Percentiles rank a stretch among this genome's conserved stretches.
Conservation (phyloP, 2,888 invertebrate species). For the Aporophyla lueneburgensis region DNA sequence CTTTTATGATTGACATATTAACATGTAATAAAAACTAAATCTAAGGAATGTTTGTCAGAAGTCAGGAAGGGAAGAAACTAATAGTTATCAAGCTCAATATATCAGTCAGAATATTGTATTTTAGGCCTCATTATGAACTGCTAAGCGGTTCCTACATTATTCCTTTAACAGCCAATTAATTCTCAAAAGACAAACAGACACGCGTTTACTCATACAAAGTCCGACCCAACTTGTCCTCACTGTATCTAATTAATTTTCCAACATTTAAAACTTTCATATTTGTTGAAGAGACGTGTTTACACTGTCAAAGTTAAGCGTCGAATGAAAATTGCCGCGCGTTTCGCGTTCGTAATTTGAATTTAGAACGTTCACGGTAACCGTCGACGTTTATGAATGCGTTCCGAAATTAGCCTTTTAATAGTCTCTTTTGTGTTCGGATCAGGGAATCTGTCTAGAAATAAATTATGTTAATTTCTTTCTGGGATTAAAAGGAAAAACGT, state of each 20-base stretch:
- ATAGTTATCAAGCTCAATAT: not conserved
- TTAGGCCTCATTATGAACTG: constrained; percentile 14
- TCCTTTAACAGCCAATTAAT: constrained; percentile 53
- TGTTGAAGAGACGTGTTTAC: constrained; percentile 68
- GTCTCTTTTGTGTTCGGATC: constrained; percentile 69
- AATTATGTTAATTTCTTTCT: constrained; percentile 59
- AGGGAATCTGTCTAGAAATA: constrained; percentile 55
- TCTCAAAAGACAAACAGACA: constrained; percentile 55
- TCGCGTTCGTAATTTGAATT: constrained; percentile 71
- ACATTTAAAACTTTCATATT: constrained; percentile 69
- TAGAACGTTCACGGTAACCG: constrained; percentile 68
- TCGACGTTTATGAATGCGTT: constrained; percentile 73
- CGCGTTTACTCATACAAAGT: constrained; percentile 52
- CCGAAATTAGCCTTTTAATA: constrained; percentile 75
- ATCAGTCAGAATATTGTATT: not conserved
- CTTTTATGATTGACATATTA: constrained; percentile 36
- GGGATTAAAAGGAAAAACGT: constrained; percentile 43
- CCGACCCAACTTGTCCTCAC: constrained; percentile 40
- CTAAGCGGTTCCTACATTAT: constrained; percentile 38
- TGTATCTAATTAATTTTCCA: constrained; percentile 67
- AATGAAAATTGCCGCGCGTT: constrained; percentile 67
- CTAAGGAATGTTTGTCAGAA: not conserved
- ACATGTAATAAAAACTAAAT: constrained; percentile 10
- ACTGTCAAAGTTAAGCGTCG: constrained; percentile 62
- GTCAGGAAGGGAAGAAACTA: constrained; percentile 1